phyloP scores from a whole-genome alignment of 1,140 invertebrate genomes.

The Arion vulgaris region DNA sequence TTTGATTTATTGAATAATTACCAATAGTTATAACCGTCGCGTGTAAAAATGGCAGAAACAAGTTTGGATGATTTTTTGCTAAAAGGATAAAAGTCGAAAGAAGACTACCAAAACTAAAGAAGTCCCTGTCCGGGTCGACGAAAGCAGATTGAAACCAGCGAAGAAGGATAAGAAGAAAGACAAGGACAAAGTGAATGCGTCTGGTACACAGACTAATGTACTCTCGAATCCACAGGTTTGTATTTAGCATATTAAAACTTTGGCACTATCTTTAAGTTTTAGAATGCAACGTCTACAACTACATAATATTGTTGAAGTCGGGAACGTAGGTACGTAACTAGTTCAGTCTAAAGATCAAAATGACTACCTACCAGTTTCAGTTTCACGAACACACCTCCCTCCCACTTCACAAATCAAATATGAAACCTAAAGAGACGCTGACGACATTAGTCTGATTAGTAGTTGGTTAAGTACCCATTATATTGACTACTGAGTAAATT shows the following conservation, averaged over 20 bases:
- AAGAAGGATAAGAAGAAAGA: slow-evolving; percentile 62
- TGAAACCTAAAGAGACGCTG: too few relatives aligned
- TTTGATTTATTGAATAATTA: background rate
- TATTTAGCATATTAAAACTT: background rate
- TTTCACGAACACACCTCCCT: too few relatives aligned
- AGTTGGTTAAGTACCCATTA: too few relatives aligned
- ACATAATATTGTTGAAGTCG: too few relatives aligned
- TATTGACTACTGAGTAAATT: too few relatives aligned
- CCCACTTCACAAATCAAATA: too few relatives aligned
- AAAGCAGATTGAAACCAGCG: slow-evolving; percentile 34
- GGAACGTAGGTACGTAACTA: too few relatives aligned
- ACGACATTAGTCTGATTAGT: too few relatives aligned
- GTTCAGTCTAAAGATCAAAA: too few relatives aligned
- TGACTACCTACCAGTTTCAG: too few relatives aligned
- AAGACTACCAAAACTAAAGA: slow-evolving; percentile 61
- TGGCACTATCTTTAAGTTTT: too few relatives aligned
- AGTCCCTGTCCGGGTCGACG: slow-evolving; percentile 50
- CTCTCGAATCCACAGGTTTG: background rate
- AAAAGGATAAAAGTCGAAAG: slow-evolving; percentile 70
- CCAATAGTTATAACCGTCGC: background rate
- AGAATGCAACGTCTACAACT: too few relatives aligned
- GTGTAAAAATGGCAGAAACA: slow-evolving; percentile 45
- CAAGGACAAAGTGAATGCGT: slow-evolving; percentile 48
- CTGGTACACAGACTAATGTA: background rate
- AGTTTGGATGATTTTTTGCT: slow-evolving; percentile 70